These are phyloP conservation scores for Acomys russatus DNA, from an alignment of 2,797 vertebrate species.

Conservation along the genomic window DNA sequence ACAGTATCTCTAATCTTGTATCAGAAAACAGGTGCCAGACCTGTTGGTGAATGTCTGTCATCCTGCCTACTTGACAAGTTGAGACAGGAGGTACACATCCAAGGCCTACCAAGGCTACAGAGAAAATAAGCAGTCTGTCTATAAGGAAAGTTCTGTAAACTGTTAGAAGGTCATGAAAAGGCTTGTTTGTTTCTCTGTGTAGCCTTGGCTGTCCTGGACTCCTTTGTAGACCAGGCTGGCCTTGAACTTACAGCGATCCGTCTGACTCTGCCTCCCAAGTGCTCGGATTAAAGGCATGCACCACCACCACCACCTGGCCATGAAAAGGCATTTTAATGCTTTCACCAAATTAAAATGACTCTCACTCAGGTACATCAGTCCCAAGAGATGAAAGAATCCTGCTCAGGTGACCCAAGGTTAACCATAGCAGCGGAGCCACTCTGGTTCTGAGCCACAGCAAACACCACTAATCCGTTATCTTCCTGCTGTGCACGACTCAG, in stretches of 20 bases:
- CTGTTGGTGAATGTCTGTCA: background rate
- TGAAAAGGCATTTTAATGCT: slow-evolving; percentile 3
- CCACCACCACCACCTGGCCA: background rate
- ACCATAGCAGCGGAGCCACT: background rate
- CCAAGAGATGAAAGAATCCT: background rate
- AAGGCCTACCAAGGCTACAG: background rate
- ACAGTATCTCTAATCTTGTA: background rate
- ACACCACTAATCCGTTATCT: background rate
- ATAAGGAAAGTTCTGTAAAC: slow-evolving; percentile 52
- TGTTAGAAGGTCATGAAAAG: background rate
- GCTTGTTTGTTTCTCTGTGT: too few relatives aligned
- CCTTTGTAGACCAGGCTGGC: too few relatives aligned
- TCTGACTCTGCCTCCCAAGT: too few relatives aligned
- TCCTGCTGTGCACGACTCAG: background rate
- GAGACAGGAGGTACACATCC: background rate
- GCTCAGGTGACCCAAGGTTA: background rate
- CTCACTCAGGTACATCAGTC: slow-evolving; percentile 11
- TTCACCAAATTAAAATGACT: slow-evolving; percentile 54
- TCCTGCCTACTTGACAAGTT: background rate
- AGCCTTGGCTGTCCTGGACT: too few relatives aligned
- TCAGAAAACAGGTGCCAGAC: background rate
- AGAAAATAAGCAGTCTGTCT: slow-evolving; percentile 34
- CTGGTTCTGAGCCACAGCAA: background rate
- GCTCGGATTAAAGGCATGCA: too few relatives aligned
- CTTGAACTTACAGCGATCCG: too few relatives aligned